These are phyloP conservation scores for Acanthochromis polyacanthus DNA, from an alignment of 2,113 vertebrate species.

Conservation along the genomic window DNA sequence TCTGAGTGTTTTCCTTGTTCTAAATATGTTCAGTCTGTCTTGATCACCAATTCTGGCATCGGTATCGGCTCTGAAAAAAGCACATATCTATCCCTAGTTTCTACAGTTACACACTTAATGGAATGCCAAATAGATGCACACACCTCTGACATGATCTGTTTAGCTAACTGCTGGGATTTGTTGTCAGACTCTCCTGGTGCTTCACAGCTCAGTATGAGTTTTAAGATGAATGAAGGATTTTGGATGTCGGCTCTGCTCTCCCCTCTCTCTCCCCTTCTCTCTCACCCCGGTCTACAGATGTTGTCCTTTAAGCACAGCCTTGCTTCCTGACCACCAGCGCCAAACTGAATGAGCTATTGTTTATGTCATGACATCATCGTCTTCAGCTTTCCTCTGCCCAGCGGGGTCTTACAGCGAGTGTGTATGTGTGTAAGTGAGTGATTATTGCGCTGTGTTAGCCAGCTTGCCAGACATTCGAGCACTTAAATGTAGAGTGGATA, in stretches of 20 bases:
- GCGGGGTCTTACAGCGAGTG: constrained; percentile 64
- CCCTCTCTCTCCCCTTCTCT: constrained; percentile 3
- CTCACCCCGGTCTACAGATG: constrained; percentile 75
- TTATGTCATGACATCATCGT: constrained; percentile 85
- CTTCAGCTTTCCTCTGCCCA: constrained; percentile 83
- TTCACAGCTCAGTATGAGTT: constrained; percentile 35
- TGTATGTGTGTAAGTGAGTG: constrained; percentile 47
- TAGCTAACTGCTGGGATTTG: constrained; percentile 48
- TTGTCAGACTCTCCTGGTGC: constrained; percentile 16
- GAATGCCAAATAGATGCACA: constrained; percentile 53
- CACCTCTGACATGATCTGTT: constrained; percentile 38
- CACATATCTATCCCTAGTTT: constrained; percentile 5
- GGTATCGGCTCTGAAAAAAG: too few relatives aligned
- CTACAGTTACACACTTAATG: constrained; percentile 33
- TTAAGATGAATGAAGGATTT: constrained; percentile 40
- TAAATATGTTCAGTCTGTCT: too few relatives aligned
- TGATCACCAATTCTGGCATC: too few relatives aligned
- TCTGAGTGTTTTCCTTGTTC: too few relatives aligned
- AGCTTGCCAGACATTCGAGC: constrained; percentile 71
- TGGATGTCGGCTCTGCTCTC: constrained; percentile 37
- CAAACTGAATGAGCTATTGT: constrained; percentile 85
- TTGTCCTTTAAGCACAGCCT: constrained; percentile 80
- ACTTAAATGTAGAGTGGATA: constrained; percentile 74
- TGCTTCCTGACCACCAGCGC: constrained; percentile 83
- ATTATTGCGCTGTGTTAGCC: constrained; percentile 59